Conservation (phyloP, 2,888 invertebrate genomes). For the Drosophila hamatofila region DNA sequence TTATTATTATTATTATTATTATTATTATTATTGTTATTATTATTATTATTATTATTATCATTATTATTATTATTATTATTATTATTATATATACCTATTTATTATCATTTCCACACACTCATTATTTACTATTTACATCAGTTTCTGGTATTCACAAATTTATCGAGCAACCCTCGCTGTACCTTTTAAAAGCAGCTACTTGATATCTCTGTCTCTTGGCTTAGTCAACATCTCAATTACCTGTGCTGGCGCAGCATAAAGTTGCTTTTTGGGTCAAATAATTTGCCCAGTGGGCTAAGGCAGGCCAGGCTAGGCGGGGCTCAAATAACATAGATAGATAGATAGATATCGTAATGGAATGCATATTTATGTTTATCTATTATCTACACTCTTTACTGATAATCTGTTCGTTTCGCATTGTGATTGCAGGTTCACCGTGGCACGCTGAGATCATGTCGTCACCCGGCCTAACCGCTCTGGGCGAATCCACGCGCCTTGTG, state of each 20-base stretch:
- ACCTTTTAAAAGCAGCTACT: conserved; percentile 3
- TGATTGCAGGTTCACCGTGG: conserved; percentile 95
- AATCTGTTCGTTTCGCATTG: conserved; percentile 8
- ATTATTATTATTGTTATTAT: too few species aligned
- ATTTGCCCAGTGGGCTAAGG: conserved; percentile 10
- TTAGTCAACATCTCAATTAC: conserved; percentile 40
- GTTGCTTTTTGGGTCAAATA: conserved; percentile 52
- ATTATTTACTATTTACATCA: background rate
- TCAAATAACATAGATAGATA: conserved; percentile 7
- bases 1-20: too few species aligned
- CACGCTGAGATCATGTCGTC: conserved; percentile 95
- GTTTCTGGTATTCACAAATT: background rate
- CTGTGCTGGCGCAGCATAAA: conserved; percentile 29
- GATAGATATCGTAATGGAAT: background rate
- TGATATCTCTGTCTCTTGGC: conserved; percentile 12
- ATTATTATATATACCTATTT: too few species aligned
- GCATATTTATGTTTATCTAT: conserved; percentile 5
- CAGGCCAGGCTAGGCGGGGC: background rate
- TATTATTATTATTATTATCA: too few species aligned
- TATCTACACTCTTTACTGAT: conserved; percentile 13
- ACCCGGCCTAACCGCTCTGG: conserved; percentile 91
- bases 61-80: too few species aligned
- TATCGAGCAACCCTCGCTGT: conserved; percentile 23
- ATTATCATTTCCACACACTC: too few species aligned
- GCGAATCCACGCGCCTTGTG: conserved; percentile 95